Conservation (phyloP, 1,140 invertebrate genomes). For the Cyclina sinensis region DNA sequence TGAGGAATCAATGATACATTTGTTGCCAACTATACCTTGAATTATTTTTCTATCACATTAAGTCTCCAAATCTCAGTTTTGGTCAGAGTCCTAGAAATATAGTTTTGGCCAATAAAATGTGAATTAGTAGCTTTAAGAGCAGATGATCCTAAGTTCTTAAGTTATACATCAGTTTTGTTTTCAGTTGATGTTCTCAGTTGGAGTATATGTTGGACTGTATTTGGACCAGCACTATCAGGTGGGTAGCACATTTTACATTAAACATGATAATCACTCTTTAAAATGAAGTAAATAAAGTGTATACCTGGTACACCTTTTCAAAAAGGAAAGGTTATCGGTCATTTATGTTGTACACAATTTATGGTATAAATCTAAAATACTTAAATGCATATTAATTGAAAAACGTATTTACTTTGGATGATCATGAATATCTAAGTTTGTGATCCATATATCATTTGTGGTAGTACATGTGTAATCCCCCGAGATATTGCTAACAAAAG, state of each 20-base stretch:
- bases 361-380: not conserved
- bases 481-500: too few species aligned
- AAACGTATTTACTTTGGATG: too few species aligned
- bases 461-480: too few species aligned
- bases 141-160: not conserved
- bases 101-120: not conserved
- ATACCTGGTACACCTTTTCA: not conserved
- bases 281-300: not conserved
- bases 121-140: not conserved
- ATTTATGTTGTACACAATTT: not conserved
- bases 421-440: too few species aligned
- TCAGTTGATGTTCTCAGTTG: not conserved
- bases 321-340: not conserved
- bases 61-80: too few species aligned
- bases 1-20: too few species aligned
- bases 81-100: not conserved
- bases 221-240: constrained; percentile 13
- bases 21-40: too few species aligned
- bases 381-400: too few species aligned
- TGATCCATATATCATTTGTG: too few species aligned
- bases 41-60: too few species aligned
- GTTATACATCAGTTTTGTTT: not conserved
- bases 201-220: constrained; percentile 6
- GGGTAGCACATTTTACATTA: not conserved
- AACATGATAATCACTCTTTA: not conserved